Conservation (phyloP, 2,888 invertebrate species). For the Aleiodes testaceus region DNA sequence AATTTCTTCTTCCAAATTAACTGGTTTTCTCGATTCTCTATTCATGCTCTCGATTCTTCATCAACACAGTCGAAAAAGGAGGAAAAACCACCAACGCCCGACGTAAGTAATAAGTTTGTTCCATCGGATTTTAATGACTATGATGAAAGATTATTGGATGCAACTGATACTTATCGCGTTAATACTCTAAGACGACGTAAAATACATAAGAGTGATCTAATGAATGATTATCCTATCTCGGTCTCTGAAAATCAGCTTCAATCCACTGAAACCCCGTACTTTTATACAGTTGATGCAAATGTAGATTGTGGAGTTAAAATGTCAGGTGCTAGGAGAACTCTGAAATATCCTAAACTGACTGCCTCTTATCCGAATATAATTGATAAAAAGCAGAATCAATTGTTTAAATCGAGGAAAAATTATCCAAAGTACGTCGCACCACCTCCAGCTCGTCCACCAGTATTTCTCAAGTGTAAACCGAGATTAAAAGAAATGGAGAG, state of each 20-base stretch:
- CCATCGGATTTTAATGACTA: constrained; percentile 60
- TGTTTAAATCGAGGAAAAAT: constrained; percentile 51
- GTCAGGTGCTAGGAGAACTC: constrained; percentile 51
- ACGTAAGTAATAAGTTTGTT: constrained; percentile 68
- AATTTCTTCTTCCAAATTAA: constrained; percentile 47
- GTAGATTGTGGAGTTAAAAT: constrained; percentile 12
- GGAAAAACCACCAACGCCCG: constrained; percentile 65
- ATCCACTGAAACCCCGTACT: constrained; percentile 41
- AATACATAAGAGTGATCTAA: constrained; percentile 30
- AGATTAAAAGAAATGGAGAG: constrained; percentile 27
- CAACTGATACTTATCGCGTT: constrained; percentile 44
- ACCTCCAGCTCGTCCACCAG: constrained; percentile 58
- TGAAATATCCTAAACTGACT: constrained; percentile 64
- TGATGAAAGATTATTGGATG: constrained; percentile 56
- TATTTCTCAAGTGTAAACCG: constrained; percentile 65
- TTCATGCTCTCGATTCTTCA: constrained; percentile 62
- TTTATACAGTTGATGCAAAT: constrained; percentile 36
- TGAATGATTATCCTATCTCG: constrained; percentile 35
- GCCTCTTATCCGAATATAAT: constrained; percentile 61
- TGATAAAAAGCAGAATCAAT: constrained; percentile 23
- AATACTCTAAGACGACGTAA: constrained; percentile 65
- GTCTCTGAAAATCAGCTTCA: constrained; percentile 11
- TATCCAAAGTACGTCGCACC: constrained; percentile 56
- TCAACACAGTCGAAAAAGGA: constrained; percentile 68
- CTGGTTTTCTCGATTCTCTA: constrained; percentile 57